These are phyloP conservation scores for Anarrhichthys ocellatus DNA, from an alignment of 2,113 vertebrate species.

Conservation along the genomic window DNA sequence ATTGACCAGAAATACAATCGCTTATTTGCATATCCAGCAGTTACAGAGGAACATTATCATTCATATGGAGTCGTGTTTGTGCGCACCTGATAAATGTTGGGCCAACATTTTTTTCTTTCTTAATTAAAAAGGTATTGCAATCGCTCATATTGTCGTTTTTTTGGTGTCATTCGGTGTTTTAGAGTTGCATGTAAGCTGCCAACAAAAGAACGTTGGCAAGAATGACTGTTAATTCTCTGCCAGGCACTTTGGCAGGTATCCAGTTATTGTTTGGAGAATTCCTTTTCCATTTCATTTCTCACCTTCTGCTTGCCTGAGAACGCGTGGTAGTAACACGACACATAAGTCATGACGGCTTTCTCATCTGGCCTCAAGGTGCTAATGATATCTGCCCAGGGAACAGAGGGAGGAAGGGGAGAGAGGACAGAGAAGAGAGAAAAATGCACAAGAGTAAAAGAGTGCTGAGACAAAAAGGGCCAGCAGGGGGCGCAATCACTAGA, in stretches of 20 bases:
- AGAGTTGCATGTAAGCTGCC: background rate
- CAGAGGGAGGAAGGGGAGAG: conserved; percentile 63
- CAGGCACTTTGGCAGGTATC: conserved; percentile 13
- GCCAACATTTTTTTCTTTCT: background rate
- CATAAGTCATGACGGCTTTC: conserved; percentile 99
- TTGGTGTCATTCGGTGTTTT: background rate
- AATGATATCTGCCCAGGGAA: conserved; percentile 96
- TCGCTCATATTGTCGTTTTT: background rate
- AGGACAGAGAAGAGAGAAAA: conserved; percentile 68
- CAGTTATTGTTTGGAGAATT: conserved; percentile 6
- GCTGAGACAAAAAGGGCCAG: conserved; percentile 78
- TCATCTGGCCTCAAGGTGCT: conserved; percentile 99
- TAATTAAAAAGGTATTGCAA: background rate
- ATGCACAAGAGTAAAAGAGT: conserved; percentile 83
- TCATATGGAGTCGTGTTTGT: background rate
- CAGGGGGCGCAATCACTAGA: conserved; percentile 70
- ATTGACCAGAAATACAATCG: background rate
- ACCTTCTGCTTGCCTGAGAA: conserved; percentile 99
- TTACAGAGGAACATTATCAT: background rate
- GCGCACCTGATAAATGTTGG: background rate
- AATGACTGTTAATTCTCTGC: background rate
- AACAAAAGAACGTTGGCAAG: conserved; percentile 1
- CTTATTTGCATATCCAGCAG: background rate
- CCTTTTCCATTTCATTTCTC: conserved; percentile 75
- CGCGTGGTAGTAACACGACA: conserved; percentile 99